phyloP scores from a whole-genome alignment of 2,113 vertebrate genomes.

The Trachemys scripta region DNA sequence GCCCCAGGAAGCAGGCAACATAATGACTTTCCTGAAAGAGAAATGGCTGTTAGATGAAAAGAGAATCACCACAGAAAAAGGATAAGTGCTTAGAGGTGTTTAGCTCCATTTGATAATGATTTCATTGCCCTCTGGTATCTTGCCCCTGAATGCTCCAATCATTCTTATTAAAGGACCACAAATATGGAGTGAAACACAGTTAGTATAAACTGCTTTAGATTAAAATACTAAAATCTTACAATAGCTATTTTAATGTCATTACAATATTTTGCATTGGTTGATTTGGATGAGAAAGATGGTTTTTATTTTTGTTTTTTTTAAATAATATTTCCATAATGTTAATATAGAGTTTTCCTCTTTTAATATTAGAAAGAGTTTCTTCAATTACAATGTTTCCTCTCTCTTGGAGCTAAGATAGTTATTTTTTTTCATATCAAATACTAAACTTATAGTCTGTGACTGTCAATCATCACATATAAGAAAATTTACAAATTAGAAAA shows the following conservation, averaged over 20 bases:
- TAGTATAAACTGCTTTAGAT: neutral
- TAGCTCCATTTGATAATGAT: neutral
- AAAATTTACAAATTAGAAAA: neutral
- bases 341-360: neutral
- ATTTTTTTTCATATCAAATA: neutral
- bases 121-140: neutral
- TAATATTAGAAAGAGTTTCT: neutral
- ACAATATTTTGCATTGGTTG: neutral
- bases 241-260: neutral
- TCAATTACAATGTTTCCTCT: neutral
- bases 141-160: neutral
- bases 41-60: neutral
- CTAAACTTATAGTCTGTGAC: neutral
- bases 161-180: neutral
- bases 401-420: rapidly evolving
- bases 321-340: neutral
- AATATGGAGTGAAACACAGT: neutral
- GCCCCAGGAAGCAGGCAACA: neutral
- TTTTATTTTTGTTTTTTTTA: neutral
- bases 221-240: neutral
- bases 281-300: neutral
- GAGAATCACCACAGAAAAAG: rapidly evolving
- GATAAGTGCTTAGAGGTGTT: neutral
- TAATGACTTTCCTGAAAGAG: neutral
- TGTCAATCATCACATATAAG: neutral